Evolutionary conservation across 2,113 vertebrate genomes (phyloP), one percentile per base, ranked within the genome.

Genomic region (Greenwoodochromis staneri): DNA sequence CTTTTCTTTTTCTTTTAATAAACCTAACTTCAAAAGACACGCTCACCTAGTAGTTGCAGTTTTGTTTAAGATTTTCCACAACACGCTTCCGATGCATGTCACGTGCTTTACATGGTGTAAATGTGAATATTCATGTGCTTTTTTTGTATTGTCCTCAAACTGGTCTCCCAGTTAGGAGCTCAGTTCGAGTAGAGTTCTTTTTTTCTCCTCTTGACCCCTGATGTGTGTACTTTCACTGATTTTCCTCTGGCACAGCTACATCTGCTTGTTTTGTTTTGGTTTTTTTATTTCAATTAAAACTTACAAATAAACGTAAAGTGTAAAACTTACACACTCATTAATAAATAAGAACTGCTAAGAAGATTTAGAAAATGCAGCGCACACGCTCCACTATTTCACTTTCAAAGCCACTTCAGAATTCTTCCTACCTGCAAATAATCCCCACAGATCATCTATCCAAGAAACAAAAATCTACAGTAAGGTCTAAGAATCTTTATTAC

Each of bases 221-320:
- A 13, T 55, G 53, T 55, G 21, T 55, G 2, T 55, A 55, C 53
- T 55, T 55, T 55, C 21, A 55, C 53, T 1, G 53, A 55, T 24
- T 55, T 55, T 24, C 11, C 21, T 55, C 21, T 55, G 53, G 11
- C 0, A 0, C 4, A 0, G 6, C 53, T 13, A 55, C 21, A 55
- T 55, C 4, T 24, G 21, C 21, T 53, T 55, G 0, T 55, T 55
- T 55, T 54, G n/a, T 54, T 51, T 54, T 24, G 2, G 3, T 13
- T 4, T 4, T 12, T 55, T 45, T 14, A 45, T 4, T 45, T 55
- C 53, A 55, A 55, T 55, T 8, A 55, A 1, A 55, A 55, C 6
- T 55, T 55, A 8, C 53, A 27, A 55, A 55, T 55, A 55, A 55
- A 13, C 0, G 0, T 27, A 55, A 55, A 4, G 54, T 57, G 54